Conservation (phyloP, 92 coral and sea anemone genomes). For the Hydrozoanthus gracilis region DNA sequence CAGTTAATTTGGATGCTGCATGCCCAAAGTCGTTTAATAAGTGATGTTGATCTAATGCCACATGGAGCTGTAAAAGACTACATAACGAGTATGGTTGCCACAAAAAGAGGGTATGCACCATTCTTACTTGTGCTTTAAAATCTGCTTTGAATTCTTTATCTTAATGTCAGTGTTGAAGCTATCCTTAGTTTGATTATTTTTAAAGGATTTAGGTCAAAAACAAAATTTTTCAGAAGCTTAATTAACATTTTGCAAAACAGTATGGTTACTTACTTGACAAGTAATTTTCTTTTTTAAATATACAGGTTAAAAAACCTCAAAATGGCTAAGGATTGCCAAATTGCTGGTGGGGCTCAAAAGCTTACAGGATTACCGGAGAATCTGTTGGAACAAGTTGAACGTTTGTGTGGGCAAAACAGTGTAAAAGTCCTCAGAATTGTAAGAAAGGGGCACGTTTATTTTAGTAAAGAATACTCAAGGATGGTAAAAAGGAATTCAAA, state of each 20-base stretch:
- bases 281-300: background rate
- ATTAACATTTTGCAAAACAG: no score
- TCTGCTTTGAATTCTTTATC: no score
- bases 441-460: constrained; percentile 48
- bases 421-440: constrained; percentile 49
- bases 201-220: no score
- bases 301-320: constrained; percentile 60
- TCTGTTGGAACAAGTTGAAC: constrained; percentile 25
- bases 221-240: no score
- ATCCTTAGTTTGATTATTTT: no score
- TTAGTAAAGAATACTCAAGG: constrained; percentile 64
- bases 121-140: no score
- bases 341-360: constrained; percentile 62
- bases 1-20: constrained; percentile 21
- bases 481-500: constrained; percentile 58
- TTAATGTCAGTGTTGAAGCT: no score
- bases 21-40: background rate
- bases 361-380: constrained; percentile 48
- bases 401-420: background rate
- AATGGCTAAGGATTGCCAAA: constrained; percentile 55
- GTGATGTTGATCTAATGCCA: background rate
- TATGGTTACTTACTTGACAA: background rate
- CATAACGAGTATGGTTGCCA: constrained; percentile 57
- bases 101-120: constrained; percentile 57
- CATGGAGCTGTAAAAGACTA: constrained; percentile 26